These are phyloP conservation scores for Cephonodes hylas DNA, from an alignment of 2,888 invertebrate species.

Conservation along the genomic window DNA sequence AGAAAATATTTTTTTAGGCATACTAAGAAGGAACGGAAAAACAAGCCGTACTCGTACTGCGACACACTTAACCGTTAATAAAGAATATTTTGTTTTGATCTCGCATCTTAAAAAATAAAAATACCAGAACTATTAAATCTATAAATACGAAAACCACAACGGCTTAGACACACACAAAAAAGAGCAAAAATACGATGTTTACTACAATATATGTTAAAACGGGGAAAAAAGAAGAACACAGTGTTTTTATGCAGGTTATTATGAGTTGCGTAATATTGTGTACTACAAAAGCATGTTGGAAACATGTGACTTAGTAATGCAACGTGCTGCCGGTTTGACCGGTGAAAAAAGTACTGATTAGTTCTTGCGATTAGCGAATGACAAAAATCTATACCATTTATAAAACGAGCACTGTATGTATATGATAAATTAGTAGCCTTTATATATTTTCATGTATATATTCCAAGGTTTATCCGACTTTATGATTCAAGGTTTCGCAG, in stretches of 20 bases:
- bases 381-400: too few relatives aligned
- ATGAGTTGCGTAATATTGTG: background rate
- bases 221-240: background rate
- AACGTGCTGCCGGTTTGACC: background rate
- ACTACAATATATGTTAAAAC: background rate
- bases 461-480: too few relatives aligned
- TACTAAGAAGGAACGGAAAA: too few relatives aligned
- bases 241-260: background rate
- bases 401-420: too few relatives aligned
- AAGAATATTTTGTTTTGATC: too few relatives aligned
- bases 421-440: too few relatives aligned
- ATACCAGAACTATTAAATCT: background rate
- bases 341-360: background rate
- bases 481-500: too few relatives aligned
- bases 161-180: background rate
- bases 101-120: background rate
- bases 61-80: too few relatives aligned
- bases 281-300: background rate
- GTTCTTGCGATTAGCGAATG: too few relatives aligned
- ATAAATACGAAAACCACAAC: background rate
- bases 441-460: too few relatives aligned
- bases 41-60: too few relatives aligned
- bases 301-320: background rate
- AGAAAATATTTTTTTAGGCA: too few relatives aligned
- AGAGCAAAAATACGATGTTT: background rate